phyloP scores from a whole-genome alignment of 2,797 vertebrate species.

The Lagodon rhomboides region DNA sequence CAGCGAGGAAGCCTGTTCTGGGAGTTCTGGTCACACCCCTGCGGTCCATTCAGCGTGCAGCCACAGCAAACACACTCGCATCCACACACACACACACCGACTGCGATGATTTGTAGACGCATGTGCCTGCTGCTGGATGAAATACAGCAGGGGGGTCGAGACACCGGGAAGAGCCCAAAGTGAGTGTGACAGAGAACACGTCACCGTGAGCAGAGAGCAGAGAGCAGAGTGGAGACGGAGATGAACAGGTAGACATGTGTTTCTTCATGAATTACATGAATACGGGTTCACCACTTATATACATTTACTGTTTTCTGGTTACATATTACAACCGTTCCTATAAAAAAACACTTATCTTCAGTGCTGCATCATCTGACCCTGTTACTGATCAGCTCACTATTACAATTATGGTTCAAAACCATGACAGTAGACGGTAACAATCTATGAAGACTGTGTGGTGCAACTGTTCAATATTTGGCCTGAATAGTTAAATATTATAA shows the following conservation, averaged over 20 bases:
- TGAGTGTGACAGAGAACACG: conserved; percentile 54
- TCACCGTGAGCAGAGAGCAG: conserved; percentile 35
- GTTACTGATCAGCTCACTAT: conserved; percentile 45
- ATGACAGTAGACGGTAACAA: conserved; percentile 10
- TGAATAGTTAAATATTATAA: not conserved
- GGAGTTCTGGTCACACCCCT: conserved; percentile 64
- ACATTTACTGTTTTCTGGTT: conserved; percentile 41
- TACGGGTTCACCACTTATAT: conserved; percentile 36
- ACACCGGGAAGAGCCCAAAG: conserved; percentile 47
- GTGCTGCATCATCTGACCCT: not conserved
- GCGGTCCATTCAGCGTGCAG: conserved; percentile 52
- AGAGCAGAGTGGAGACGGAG: conserved; percentile 46
- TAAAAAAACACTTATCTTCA: conserved; percentile 35
- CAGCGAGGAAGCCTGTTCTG: conserved; percentile 60
- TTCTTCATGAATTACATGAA: conserved; percentile 35
- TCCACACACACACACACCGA: conserved; percentile 33
- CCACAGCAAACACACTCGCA: conserved; percentile 49
- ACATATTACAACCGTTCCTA: conserved; percentile 40
- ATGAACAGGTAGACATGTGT: conserved; percentile 38
- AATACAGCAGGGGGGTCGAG: conserved; percentile 66
- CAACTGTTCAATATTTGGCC: not conserved
- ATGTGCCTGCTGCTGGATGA: conserved; percentile 58
- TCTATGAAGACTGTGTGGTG: not conserved
- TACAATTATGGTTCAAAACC: conserved; percentile 26
- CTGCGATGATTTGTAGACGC: conserved; percentile 58